Evolutionary conservation across 2,888 invertebrate genomes (phyloP).

Genomic region (Phymatocera aterrima): DNA sequence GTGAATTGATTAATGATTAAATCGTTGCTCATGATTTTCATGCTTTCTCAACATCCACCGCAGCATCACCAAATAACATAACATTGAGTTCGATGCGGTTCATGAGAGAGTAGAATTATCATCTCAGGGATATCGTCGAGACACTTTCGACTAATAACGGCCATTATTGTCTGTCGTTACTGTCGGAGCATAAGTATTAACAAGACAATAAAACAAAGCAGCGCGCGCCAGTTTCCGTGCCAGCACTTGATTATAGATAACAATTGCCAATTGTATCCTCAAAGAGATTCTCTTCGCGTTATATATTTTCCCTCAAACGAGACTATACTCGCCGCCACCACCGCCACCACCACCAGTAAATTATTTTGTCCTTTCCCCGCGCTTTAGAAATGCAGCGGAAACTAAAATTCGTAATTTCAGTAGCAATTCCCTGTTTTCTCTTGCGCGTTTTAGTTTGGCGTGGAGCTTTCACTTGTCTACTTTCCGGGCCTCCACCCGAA

Average conservation of each 20-base stretch:
- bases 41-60: not conserved
- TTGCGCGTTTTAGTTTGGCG: constrained; percentile 30
- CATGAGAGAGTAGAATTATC: not conserved
- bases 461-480: constrained; percentile 41
- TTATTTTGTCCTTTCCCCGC: not conserved
- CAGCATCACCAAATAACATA: not conserved
- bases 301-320: constrained; percentile 16
- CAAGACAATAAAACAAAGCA: constrained; percentile 30
- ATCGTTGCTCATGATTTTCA: not conserved
- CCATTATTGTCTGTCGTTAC: constrained; percentile 32
- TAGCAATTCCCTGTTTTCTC: constrained; percentile 15
- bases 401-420: constrained; percentile 16
- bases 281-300: constrained; percentile 14
- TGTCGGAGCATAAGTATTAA: constrained; percentile 22
- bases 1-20: constrained; percentile 6
- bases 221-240: not conserved
- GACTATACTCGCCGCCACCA: too few species aligned
- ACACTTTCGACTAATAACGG: constrained; percentile 31
- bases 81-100: not conserved
- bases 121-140: not conserved
- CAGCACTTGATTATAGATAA: constrained; percentile 31
- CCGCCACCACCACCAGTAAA: not conserved
- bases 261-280: constrained; percentile 30
- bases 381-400: not conserved
- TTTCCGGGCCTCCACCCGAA: constrained; percentile 37